Evolutionary conservation across 2,888 invertebrate genomes (phyloP), one percentile per base, ranked within the genome.

Genomic region (Bhutanitis thaidina): DNA sequence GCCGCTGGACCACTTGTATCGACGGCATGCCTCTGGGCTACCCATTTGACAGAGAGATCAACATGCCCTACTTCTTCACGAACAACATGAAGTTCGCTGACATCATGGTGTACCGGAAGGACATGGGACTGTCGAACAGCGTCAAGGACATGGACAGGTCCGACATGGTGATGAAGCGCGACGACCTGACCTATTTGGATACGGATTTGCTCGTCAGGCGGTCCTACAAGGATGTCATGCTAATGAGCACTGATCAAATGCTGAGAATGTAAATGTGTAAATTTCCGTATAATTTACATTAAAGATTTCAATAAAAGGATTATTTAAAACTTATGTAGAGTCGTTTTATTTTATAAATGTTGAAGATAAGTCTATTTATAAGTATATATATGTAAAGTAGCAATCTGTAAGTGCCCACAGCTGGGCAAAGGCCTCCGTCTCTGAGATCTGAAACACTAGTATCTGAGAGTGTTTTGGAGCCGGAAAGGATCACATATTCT

Each of bases 11-110:
- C 64, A 83, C 77, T 7, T 89, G 87, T 56, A 77, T 92, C 57
- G 94, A 95, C 77, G 90, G 86, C 43, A 90, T 91, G 72, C 91
- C 94, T 1, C 87, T 93, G 61, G 94, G 94, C 53, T 96, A 92
- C 90, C 95, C 95, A 60, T 93, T 95, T 86, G 94, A 96, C 78
- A 92, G 94, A 58, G 83, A 82, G 30, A 90, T 94, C 67, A 86
- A 91, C 52, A 82, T 91, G 58, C 80, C 85, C 41, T 67, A 74
- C 57, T 94, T 93, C 91, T 89, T 86, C 67, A 91, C 92, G 14
- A 90, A 89, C 60, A 95, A 95, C 85, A 92, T 92, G 82, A 91
- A 89, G 77, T 91, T 93, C 82, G 77, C 90, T 58, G 93, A 93
- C 69, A 89, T 93, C 44, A 67, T 85, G 62, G 90, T 94, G 63